A percentile compares a stretch with the other conserved stretches of the same genome.
phyloP scores from a whole-genome alignment of 2,797 vertebrate species.

The Rhadinocentrus ornatus region DNA sequence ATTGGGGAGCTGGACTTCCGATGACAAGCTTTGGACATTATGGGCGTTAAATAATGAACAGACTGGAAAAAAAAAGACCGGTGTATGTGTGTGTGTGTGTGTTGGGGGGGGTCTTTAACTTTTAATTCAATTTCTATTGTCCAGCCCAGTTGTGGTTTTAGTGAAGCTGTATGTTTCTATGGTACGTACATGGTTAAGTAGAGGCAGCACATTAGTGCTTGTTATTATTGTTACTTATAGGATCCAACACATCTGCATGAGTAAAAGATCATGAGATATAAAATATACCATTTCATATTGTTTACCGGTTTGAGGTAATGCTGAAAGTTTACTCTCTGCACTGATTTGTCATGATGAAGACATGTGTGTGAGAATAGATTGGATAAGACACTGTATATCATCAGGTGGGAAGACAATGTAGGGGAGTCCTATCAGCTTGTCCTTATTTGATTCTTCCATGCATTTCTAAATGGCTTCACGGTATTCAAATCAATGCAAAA shows the following conservation, averaged over 20 bases:
- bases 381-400: not conserved
- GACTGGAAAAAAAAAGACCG: not conserved
- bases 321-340: not conserved
- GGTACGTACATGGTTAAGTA: not conserved
- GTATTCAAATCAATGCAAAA: too few relatives aligned
- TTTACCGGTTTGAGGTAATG: not conserved
- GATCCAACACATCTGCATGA: too few relatives aligned
- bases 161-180: too few relatives aligned
- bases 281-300: not conserved
- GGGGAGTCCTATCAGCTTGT: not conserved
- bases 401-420: not conserved
- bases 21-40: not conserved
- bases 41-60: not conserved
- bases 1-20: slow-evolving; percentile 37
- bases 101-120: too few relatives aligned
- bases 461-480: too few relatives aligned
- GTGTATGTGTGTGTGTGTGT: too few relatives aligned
- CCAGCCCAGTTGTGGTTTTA: too few relatives aligned
- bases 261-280: not conserved
- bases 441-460: not conserved
- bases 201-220: not conserved
- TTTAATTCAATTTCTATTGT: too few relatives aligned
- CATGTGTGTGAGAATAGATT: not conserved
- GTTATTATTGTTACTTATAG: not conserved
- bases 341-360: not conserved